These are phyloP conservation scores for Cuniculus paca DNA, from an alignment of 2,797 vertebrate species.

Conservation along the genomic window DNA sequence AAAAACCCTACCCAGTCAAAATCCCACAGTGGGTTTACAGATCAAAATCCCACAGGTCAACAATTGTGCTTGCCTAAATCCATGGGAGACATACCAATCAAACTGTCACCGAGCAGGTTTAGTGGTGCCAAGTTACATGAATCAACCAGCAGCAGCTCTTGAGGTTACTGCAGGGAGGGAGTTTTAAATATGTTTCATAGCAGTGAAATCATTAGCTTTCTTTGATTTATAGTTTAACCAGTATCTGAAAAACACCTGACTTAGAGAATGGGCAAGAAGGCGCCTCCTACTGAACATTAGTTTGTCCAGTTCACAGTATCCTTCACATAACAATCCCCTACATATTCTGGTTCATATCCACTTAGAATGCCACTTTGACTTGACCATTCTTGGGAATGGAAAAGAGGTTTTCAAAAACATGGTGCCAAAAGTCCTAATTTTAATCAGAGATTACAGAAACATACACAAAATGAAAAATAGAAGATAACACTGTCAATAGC, in stretches of 20 bases:
- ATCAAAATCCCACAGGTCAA: background rate
- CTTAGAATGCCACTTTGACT: background rate
- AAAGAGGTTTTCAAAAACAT: background rate
- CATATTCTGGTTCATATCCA: background rate
- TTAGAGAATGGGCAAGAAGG: background rate
- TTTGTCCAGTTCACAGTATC: background rate
- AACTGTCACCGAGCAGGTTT: background rate
- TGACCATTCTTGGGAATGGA: background rate
- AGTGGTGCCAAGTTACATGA: background rate
- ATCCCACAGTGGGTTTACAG: background rate
- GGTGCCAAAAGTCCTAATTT: background rate
- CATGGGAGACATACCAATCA: background rate
- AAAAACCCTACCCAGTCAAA: background rate
- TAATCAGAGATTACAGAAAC: background rate
- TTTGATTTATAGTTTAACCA: background rate
- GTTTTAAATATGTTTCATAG: background rate
- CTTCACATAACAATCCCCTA: background rate
- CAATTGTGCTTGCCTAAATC: background rate
- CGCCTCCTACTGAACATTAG: background rate
- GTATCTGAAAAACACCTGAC: background rate
- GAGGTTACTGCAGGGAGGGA: background rate
- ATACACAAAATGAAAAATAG: background rate
- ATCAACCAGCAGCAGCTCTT: background rate
- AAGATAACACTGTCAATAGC: background rate
- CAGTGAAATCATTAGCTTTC: background rate